Evolutionary conservation across 2,113 vertebrate species (phyloP).

Genomic region (Periophthalmus modestus): DNA sequence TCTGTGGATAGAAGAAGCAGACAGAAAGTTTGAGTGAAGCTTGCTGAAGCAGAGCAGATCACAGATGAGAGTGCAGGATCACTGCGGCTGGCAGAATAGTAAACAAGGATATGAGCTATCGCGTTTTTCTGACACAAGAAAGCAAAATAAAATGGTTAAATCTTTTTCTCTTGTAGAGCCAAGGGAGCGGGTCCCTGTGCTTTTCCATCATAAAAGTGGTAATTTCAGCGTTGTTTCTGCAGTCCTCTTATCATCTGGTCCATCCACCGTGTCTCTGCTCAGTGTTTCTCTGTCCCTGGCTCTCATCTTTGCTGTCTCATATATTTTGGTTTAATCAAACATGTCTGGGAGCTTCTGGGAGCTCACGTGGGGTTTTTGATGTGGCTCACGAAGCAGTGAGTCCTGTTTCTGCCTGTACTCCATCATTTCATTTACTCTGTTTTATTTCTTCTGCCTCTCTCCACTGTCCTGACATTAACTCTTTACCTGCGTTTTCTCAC

Average conservation of each 20-base stretch:
- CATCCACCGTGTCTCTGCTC: constrained; percentile 5
- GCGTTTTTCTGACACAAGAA: constrained; percentile 18
- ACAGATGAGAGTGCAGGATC: constrained; percentile 11
- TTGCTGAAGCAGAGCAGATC: constrained; percentile 16
- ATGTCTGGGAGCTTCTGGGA: constrained; percentile 58
- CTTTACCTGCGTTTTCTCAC: constrained; percentile 15
- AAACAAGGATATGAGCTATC: constrained; percentile 28
- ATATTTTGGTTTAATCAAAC: constrained; percentile 67
- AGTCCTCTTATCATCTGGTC: background rate
- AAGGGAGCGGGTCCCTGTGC: background rate
- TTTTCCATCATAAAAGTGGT: background rate
- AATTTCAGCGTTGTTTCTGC: constrained; percentile 20
- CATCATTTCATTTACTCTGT: constrained; percentile 29
- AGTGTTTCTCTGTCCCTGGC: constrained; percentile 23
- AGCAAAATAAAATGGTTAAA: constrained; percentile 7
- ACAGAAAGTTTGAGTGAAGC: constrained; percentile 1
- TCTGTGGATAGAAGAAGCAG: background rate
- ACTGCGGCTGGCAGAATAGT: constrained; percentile 18
- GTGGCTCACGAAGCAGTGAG: constrained; percentile 57
- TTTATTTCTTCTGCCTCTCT: constrained; percentile 13
- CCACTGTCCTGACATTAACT: constrained; percentile 3
- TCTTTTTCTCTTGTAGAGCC: constrained; percentile 14
- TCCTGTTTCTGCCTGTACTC: constrained; percentile 26
- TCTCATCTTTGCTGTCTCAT: constrained; percentile 56
- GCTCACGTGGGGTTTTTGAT: constrained; percentile 58